phyloP scores from a whole-genome alignment of 2,888 invertebrate genomes.

The Tiliacea aurago region DNA sequence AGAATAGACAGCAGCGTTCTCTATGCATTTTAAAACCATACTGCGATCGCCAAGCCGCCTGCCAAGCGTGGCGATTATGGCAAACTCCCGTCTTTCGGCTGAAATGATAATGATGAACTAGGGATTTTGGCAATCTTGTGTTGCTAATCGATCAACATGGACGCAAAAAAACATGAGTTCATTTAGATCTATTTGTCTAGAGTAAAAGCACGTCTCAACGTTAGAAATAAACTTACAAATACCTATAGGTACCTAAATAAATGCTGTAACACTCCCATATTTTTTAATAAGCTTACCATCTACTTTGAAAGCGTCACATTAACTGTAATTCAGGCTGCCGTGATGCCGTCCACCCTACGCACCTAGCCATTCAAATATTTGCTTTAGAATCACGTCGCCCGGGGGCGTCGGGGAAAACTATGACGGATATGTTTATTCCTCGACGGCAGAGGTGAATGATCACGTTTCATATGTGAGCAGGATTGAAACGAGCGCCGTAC shows the following conservation, averaged over 20 bases:
- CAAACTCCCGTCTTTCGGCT: no score
- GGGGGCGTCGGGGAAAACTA: slow-evolving; percentile 60
- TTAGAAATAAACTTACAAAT: not conserved
- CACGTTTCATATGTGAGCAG: slow-evolving; percentile 84
- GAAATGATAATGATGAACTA: no score
- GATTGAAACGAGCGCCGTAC: slow-evolving; percentile 81
- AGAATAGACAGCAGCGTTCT: no score
- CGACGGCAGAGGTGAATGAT: slow-evolving; percentile 80
- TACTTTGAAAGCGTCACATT: slow-evolving; percentile 26
- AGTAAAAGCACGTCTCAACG: not conserved
- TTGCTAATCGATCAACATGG: not conserved
- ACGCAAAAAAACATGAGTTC: not conserved
- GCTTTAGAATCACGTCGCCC: slow-evolving; percentile 71
- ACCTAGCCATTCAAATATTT: slow-evolving; percentile 68
- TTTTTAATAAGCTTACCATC: not conserved
- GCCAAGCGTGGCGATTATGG: no score
- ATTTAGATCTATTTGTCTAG: not conserved
- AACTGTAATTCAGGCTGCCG: slow-evolving; percentile 22
- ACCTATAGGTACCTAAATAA: not conserved
- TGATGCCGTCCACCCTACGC: slow-evolving; percentile 23
- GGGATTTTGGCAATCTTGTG: no score
- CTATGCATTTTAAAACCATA: no score
- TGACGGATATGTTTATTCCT: slow-evolving; percentile 82
- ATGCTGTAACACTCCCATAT: not conserved
- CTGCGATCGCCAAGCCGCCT: no score